Conservation (phyloP, 37 sponge, comb jelly and placozoan species). For the Bolinopsis microptera region DNA sequence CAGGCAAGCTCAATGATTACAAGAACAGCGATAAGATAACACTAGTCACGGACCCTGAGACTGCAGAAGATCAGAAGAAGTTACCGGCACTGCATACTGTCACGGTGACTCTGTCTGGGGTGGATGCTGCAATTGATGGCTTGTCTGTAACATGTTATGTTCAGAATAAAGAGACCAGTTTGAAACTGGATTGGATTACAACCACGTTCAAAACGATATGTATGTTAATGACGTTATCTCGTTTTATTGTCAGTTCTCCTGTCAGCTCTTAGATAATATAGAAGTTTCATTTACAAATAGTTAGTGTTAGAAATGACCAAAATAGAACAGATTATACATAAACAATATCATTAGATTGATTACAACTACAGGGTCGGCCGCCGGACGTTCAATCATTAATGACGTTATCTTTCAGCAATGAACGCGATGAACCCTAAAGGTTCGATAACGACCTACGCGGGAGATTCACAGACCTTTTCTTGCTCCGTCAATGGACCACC, state of each 20-base stretch:
- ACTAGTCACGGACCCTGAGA: not conserved
- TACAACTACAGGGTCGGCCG: too few species aligned
- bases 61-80: too few species aligned
- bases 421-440: slow-evolving; percentile 28
- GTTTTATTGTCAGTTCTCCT: too few species aligned
- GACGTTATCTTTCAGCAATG: too few species aligned
- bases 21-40: not conserved
- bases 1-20: not conserved
- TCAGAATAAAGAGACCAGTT: not conserved
- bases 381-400: too few species aligned
- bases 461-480: not conserved
- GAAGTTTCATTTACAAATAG: too few species aligned
- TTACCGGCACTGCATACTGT: not conserved
- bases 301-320: too few species aligned
- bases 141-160: not conserved
- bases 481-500: slow-evolving; percentile 42
- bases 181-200: not conserved
- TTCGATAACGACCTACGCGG: not conserved
- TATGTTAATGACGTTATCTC: too few species aligned
- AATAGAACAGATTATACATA: too few species aligned
- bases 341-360: too few species aligned
- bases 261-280: too few species aligned
- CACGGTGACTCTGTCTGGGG: not conserved
- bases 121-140: not conserved
- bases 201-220: not conserved